phyloP scores from a whole-genome alignment of 2,113 vertebrate genomes.

The Alligator mississippiensis region DNA sequence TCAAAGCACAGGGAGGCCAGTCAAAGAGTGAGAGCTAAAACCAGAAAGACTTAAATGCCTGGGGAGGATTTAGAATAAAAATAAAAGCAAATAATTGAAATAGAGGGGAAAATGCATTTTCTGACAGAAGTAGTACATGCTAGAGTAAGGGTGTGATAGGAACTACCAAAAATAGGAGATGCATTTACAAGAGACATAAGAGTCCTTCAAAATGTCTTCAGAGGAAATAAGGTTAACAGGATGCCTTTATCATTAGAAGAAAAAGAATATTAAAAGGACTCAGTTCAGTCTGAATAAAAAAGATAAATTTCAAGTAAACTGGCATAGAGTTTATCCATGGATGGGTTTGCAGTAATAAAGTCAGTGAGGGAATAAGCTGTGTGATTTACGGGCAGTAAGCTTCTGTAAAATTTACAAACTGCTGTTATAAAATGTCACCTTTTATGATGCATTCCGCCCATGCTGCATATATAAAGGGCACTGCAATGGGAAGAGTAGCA shows the following conservation, averaged over 20 bases:
- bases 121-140: conserved; percentile 53
- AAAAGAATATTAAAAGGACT: conserved; percentile 78
- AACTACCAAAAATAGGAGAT: conserved; percentile 42
- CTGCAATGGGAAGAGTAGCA: conserved; percentile 66
- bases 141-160: conserved; percentile 52
- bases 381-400: conserved; percentile 81
- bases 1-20: neutral
- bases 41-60: conserved; percentile 2
- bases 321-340: conserved; percentile 80
- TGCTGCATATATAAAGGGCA: conserved; percentile 81
- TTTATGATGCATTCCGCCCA: conserved; percentile 82
- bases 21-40: neutral
- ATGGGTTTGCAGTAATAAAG: conserved; percentile 83
- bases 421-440: conserved; percentile 85
- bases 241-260: conserved; percentile 76
- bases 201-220: conserved; percentile 75
- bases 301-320: conserved; percentile 83
- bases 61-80: conserved; percentile 40
- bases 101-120: conserved; percentile 33
- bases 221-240: conserved; percentile 78
- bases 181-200: conserved; percentile 63
- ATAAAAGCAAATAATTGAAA: conserved; percentile 28
- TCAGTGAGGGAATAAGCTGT: conserved; percentile 78
- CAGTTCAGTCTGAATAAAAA: conserved; percentile 77
- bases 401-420: conserved; percentile 88